phyloP scores from a whole-genome alignment of 1,140 invertebrate genomes.

The Phocides pigmalion region DNA sequence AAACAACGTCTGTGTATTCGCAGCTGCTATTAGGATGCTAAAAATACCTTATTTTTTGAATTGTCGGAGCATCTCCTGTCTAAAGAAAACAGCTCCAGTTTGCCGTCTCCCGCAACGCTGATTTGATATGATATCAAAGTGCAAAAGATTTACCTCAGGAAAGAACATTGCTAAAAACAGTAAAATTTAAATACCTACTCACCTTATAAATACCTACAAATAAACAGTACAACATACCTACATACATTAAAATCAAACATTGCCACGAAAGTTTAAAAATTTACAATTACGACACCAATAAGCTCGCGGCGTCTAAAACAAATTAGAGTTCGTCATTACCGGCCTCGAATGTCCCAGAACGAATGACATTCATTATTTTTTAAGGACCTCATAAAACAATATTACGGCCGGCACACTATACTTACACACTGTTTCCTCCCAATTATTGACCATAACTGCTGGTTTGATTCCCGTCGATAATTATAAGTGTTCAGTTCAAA shows the following conservation, averaged over 20 bases:
- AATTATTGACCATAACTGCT: conserved; percentile 72
- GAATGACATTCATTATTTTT: conserved; percentile 78
- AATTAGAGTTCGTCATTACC: conserved; percentile 48
- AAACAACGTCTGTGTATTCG: too few relatives aligned
- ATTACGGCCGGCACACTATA: conserved; percentile 65
- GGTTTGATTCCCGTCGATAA: conserved; percentile 70
- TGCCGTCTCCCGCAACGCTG: too few relatives aligned
- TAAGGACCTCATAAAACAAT: conserved; percentile 76
- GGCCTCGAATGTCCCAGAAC: conserved; percentile 47
- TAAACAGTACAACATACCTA: background rate
- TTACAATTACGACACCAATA: conserved; percentile 32
- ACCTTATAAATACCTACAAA: background rate
- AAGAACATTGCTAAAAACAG: too few relatives aligned
- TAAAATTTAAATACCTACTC: background rate
- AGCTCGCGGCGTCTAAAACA: conserved; percentile 34
- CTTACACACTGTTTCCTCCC: conserved; percentile 63
- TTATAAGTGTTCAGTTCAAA: conserved; percentile 61
- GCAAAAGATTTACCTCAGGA: too few relatives aligned
- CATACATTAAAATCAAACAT: too few relatives aligned
- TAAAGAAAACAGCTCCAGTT: too few relatives aligned
- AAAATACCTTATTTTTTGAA: too few relatives aligned
- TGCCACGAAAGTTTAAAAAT: conserved; percentile 18
- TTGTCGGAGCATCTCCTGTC: too few relatives aligned
- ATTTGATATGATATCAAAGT: too few relatives aligned
- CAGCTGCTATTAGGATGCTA: too few relatives aligned